Evolutionary conservation across 92 coral and sea anemone species (phyloP).

Genomic region (Metridium senile): DNA sequence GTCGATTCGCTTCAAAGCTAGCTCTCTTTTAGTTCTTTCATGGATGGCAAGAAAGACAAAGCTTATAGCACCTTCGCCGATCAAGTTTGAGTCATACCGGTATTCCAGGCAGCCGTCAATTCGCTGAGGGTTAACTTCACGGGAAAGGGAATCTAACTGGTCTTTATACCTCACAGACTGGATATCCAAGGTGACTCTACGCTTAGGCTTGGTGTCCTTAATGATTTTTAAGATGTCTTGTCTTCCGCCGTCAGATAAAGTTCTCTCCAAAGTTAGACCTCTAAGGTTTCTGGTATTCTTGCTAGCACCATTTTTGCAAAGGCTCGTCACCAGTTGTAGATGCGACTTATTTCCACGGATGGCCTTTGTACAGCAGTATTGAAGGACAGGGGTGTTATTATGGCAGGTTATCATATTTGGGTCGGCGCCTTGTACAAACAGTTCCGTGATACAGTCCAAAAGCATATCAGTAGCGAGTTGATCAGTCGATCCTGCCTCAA

Average conservation of each 20-base stretch:
- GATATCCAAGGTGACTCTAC: constrained; percentile 16
- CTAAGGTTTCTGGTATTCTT: background rate
- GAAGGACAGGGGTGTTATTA: constrained; percentile 9
- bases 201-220: background rate
- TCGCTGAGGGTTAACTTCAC: constrained; percentile 8
- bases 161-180: constrained; percentile 19
- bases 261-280: no score
- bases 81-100: constrained; percentile 33
- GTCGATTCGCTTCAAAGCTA: constrained; percentile 55
- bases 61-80: constrained; percentile 68
- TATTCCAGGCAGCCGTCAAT: background rate
- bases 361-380: constrained; percentile 3
- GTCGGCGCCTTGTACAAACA: constrained; percentile 34
- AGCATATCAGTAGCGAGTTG: background rate
- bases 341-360: background rate
- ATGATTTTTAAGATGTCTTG: background rate
- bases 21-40: constrained; percentile 56
- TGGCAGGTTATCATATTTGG: background rate
- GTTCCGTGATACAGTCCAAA: background rate
- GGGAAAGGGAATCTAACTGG: constrained; percentile 14
- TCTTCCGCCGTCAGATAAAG: no score
- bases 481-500: background rate
- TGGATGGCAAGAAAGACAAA: constrained; percentile 53
- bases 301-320: constrained; percentile 52
- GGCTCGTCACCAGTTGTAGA: constrained; percentile 4